phyloP scores from a whole-genome alignment of 2,888 invertebrate genomes.

The Auanema sp. region DNA sequence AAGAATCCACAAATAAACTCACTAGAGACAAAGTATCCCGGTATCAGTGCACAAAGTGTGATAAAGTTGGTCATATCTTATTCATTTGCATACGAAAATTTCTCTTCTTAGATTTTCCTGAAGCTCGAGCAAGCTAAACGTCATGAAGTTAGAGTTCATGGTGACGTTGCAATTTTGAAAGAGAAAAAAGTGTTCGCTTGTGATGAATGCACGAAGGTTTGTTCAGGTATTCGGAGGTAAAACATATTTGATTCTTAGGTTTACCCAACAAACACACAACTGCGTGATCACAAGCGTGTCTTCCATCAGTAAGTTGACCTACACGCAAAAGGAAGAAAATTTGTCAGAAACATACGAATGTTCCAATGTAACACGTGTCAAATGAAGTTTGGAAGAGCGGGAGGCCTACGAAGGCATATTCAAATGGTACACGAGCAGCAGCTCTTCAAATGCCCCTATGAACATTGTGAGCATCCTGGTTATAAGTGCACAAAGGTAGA shows the following conservation, averaged over 20 bases:
- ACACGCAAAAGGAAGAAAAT: too few species aligned
- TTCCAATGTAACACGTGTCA: constrained; percentile 73
- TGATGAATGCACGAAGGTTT: constrained; percentile 3
- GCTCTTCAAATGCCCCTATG: constrained; percentile 36
- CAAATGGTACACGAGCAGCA: constrained; percentile 68
- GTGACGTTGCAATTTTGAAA: not conserved
- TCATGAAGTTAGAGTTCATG: not conserved
- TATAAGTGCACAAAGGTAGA: constrained; percentile 46
- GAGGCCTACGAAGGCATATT: constrained; percentile 71
- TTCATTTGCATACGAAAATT: not conserved
- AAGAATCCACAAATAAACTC: not conserved
- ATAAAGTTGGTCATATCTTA: not conserved
- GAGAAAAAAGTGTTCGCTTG: not conserved
- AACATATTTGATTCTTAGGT: too few species aligned
- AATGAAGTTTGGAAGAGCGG: constrained; percentile 73
- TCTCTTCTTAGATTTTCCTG: not conserved
- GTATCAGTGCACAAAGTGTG: constrained; percentile 10
- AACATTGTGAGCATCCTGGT: constrained; percentile 43
- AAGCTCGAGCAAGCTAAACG: not conserved
- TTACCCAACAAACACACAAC: too few species aligned
- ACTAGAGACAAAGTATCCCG: constrained; percentile 1
- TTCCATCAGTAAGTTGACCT: too few species aligned
- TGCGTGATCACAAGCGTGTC: not conserved
- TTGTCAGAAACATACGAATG: constrained; percentile 67
- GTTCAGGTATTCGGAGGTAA: not conserved